Evolutionary conservation across 2,113 vertebrate genomes (phyloP), one percentile per base, ranked within the genome.

Genomic region (Polyodon spathula): DNA sequence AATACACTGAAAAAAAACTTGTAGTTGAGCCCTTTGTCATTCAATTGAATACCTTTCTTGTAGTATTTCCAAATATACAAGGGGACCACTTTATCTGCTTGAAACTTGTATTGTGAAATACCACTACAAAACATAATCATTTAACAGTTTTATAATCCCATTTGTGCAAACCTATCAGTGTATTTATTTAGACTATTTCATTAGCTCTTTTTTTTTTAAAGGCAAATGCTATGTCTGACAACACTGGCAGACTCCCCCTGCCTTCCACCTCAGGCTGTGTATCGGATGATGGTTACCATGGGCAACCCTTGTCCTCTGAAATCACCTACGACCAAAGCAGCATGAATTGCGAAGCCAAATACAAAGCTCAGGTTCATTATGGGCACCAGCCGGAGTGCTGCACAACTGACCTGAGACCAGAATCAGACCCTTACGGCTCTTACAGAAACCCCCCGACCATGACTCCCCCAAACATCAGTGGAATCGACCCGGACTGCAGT

Each of bases 191-290:
- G 1, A 59, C 8, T 42, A 6, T 54, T 12, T 50, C 10, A 50
- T 3, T 12, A 14, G 5, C n/a, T 7, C 10, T 50, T 5, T 50
- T 10, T 5, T 2, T 67, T 42, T 63, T 6, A 15, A 72, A 84
- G 82, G 71, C 80, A 16, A 73, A n/a, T 70, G 58, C 82, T 40
- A 63, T 75, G 11, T 70, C 77, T 53, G 71, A 69, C 10, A 73
- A 14, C 62, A 51, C 37, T 12, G 27, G 37, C 7, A 51, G 62
- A 60, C 55, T 79, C 50, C 37, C 73, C n/a, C 78, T 76, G 27
- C 62, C 75, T 0, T 73, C 80, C 17, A 71, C 80, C 6, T 76
- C 76, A 52, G 63, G 27, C 2, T 50, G 57, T 38, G 67, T 46
- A 48, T 57, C 71, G 12, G 76, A 74, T 40, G 40, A 68, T 56